A percentile compares a stretch with the other conserved stretches of the same genome.
Conservation (phyloP, 2,113 vertebrate genomes). For the Xenopus laevis region DNA sequence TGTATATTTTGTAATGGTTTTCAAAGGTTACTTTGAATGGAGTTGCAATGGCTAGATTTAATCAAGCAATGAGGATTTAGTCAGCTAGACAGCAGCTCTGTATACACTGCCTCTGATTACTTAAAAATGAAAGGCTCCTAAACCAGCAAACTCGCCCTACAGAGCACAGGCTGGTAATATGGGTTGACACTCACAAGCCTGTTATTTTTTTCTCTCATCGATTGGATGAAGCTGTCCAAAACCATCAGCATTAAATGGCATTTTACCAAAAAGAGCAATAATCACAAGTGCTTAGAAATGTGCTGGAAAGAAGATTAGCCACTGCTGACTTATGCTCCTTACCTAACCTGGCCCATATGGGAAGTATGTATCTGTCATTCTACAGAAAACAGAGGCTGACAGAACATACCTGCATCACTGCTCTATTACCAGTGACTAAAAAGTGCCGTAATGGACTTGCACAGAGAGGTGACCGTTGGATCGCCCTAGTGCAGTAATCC, state of each 20-base stretch:
- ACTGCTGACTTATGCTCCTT: no score
- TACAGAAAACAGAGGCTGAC: no score
- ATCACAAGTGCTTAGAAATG: not conserved
- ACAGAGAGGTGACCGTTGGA: no score
- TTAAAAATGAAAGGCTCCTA: slow-evolving; percentile 70
- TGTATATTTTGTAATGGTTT: not conserved
- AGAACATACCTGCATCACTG: no score
- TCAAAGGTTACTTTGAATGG: not conserved
- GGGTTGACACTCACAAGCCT: slow-evolving; percentile 82
- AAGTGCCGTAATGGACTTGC: no score
- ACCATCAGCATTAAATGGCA: slow-evolving; percentile 80
- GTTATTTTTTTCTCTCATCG: slow-evolving; percentile 89
- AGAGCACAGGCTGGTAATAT: slow-evolving; percentile 78
- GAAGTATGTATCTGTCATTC: not conserved
- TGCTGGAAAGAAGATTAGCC: not conserved
- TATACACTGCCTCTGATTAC: not conserved
- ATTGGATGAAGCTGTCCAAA: slow-evolving; percentile 88
- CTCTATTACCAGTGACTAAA: no score
- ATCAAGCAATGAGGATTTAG: slow-evolving; percentile 1
- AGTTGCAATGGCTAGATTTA: not conserved
- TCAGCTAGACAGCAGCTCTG: not conserved
- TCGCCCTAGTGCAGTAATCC: no score
- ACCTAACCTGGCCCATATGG: not conserved
- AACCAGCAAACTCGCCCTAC: slow-evolving; percentile 89
- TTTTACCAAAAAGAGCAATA: slow-evolving; percentile 25